Evolutionary conservation across 1,140 invertebrate genomes (phyloP).

Genomic region (Fopius arisanus): DNA sequence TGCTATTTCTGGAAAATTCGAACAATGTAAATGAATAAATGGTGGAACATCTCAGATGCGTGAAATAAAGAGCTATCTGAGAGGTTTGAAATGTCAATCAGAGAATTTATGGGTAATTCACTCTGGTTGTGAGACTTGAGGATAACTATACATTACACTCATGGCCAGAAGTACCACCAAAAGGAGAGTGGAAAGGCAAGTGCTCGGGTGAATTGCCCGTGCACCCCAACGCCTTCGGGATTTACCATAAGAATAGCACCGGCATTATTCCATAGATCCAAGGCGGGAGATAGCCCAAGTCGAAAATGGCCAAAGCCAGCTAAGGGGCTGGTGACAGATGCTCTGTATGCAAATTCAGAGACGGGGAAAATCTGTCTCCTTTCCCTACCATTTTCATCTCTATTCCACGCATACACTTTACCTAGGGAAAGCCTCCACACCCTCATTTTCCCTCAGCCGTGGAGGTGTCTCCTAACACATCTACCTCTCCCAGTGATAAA

Average conservation of each 20-base stretch:
- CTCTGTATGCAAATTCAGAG: slow-evolving; percentile 64
- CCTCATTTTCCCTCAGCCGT: not conserved
- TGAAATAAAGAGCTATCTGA: not conserved
- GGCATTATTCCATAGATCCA: slow-evolving; percentile 62
- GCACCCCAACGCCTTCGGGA: slow-evolving; percentile 1
- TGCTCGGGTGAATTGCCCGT: not conserved
- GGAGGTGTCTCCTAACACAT: slow-evolving; percentile 3
- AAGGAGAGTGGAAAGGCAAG: slow-evolving; percentile 1
- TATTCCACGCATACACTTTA: slow-evolving; percentile 8
- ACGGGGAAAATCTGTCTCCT: slow-evolving; percentile 29
- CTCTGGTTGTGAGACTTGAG: not conserved
- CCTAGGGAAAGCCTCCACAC: not conserved
- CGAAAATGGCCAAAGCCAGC: slow-evolving; percentile 57
- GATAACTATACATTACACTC: slow-evolving; percentile 1
- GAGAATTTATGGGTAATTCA: not conserved
- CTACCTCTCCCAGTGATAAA: slow-evolving; percentile 29
- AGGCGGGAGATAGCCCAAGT: slow-evolving; percentile 56
- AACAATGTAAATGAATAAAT: not conserved
- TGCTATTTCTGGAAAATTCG: too few relatives aligned
- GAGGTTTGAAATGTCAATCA: not conserved
- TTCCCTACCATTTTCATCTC: slow-evolving; percentile 22
- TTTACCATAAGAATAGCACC: slow-evolving; percentile 62
- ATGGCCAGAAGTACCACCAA: not conserved
- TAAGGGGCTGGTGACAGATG: slow-evolving; percentile 65
- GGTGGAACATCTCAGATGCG: too few relatives aligned